These are phyloP conservation scores for Mercenaria mercenaria DNA, from an alignment of 1,140 invertebrate genomes.

Conservation along the genomic window DNA sequence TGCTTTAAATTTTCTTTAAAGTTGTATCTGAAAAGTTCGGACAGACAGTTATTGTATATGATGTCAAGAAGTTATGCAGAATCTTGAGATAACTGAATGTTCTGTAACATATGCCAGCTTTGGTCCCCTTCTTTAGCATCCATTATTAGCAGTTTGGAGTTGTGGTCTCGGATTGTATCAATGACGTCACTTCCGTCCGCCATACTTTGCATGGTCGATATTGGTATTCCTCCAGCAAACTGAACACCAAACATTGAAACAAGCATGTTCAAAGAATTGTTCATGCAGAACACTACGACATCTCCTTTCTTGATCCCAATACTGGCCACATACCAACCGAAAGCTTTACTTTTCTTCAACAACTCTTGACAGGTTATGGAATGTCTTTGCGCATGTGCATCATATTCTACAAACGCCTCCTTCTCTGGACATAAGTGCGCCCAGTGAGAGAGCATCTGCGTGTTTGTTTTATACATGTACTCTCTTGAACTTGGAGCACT, in stretches of 20 bases:
- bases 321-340: neutral
- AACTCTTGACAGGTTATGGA: neutral
- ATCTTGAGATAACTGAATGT: neutral
- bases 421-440: neutral
- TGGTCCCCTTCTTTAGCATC: neutral
- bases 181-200: conserved; percentile 34
- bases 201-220: neutral
- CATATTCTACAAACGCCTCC: conserved; percentile 16
- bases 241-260: neutral
- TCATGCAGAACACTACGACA: neutral
- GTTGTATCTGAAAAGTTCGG: neutral
- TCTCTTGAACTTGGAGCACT: neutral
- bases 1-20: neutral
- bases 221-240: conserved; percentile 26
- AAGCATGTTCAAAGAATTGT: conserved; percentile 34
- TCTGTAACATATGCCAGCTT: neutral
- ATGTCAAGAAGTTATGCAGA: neutral
- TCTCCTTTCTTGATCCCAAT: conserved; percentile 7
- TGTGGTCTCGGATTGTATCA: neutral
- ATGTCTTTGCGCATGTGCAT: neutral
- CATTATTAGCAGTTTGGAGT: neutral
- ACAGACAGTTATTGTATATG: neutral
- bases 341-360: neutral
- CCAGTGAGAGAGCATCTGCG: neutral
- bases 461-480: neutral